Evolutionary conservation across 2,113 vertebrate species (phyloP).

Genomic region (Rhagologus leucostigma): DNA sequence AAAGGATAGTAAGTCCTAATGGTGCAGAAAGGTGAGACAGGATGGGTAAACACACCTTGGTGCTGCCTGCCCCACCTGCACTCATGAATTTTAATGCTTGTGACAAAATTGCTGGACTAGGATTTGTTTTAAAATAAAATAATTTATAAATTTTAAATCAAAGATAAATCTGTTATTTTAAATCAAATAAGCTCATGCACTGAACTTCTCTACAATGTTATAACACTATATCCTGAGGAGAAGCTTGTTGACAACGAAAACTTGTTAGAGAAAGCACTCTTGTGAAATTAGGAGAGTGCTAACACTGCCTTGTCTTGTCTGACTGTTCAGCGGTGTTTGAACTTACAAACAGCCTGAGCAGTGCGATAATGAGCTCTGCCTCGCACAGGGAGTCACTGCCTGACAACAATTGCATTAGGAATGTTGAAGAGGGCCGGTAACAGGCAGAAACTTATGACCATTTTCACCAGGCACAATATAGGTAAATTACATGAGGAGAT

Average conservation of each 20-base stretch:
- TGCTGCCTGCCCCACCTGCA: background rate
- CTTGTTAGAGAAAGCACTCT: background rate
- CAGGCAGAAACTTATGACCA: fast-evolving
- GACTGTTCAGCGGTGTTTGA: background rate
- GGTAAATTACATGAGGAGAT: background rate
- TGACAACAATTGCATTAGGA: background rate
- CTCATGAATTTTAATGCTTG: background rate
- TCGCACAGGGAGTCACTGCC: background rate
- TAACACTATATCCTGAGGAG: background rate
- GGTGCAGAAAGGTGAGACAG: background rate
- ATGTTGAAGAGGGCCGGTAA: background rate
- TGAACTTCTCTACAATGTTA: background rate
- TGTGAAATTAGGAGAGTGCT: background rate
- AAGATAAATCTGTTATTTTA: background rate
- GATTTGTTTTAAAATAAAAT: background rate
- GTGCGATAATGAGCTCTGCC: background rate
- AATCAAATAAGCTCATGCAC: background rate
- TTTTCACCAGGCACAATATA: background rate
- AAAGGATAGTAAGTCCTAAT: background rate
- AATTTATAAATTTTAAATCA: background rate
- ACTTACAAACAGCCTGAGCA: background rate
- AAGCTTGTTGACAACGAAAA: background rate
- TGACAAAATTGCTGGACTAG: background rate
- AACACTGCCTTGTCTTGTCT: background rate
- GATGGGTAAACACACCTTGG: background rate